These are phyloP conservation scores for Nomada lathburiana DNA, from an alignment of 2,888 invertebrate species.

Conservation along the genomic window DNA sequence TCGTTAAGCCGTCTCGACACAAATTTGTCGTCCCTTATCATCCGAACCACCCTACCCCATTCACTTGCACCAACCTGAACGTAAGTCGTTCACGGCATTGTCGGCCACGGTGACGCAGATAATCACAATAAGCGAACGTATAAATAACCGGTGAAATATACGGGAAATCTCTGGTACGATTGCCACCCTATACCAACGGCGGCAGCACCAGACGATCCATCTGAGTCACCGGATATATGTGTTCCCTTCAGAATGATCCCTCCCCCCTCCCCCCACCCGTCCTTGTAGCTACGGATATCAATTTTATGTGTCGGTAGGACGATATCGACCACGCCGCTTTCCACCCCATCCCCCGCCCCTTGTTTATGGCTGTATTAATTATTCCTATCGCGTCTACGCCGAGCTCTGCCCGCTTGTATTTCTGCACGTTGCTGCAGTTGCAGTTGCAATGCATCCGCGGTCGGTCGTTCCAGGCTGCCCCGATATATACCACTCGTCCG, in stretches of 20 bases:
- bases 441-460: slow-evolving; percentile 73
- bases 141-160: slow-evolving; percentile 46
- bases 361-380: slow-evolving; percentile 83
- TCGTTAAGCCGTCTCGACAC: too few relatives aligned
- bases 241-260: slow-evolving; percentile 51
- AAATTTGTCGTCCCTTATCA: background rate
- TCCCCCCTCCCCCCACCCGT: slow-evolving; percentile 5
- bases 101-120: background rate
- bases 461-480: slow-evolving; percentile 63
- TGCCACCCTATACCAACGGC: slow-evolving; percentile 31
- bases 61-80: background rate
- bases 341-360: slow-evolving; percentile 53
- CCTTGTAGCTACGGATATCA: slow-evolving; percentile 75
- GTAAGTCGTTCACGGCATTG: background rate
- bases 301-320: slow-evolving; percentile 80
- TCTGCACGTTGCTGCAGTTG: slow-evolving; percentile 66
- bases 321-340: slow-evolving; percentile 70
- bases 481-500: slow-evolving; percentile 64
- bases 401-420: slow-evolving; percentile 70
- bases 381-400: slow-evolving; percentile 81
- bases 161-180: slow-evolving; percentile 39
- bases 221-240: slow-evolving; percentile 40
- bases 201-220: slow-evolving; percentile 41
- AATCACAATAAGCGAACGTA: slow-evolving; percentile 31
- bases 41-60: too few relatives aligned